Base-by-base conservation (phyloP, 2,888 invertebrate genomes). In the Sarcophaga rosellei region DNA sequence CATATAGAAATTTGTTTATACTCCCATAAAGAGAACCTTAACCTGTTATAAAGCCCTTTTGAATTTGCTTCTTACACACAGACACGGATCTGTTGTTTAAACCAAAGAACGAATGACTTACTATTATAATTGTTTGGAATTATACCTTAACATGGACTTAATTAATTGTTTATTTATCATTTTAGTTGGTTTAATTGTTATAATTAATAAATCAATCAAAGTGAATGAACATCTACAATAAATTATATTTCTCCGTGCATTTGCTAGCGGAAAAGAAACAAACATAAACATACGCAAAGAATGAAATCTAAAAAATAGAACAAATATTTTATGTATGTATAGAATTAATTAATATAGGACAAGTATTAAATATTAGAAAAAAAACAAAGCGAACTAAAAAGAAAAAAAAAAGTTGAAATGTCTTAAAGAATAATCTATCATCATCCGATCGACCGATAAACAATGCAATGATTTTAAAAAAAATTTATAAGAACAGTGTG, bases 111-210 rank as follows among this genome's bases (percentile, higher is more conserved):
- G 35, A 8, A 35, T 35, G 35, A 35, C 35, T 15, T n/a, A 12
- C n/a, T 10, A 17, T 17, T 74, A 53, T 21, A 45, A 25, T 61
- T 57, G 63, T 80, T 81, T 74, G 57, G 74, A 85, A 75, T 84
- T 81, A 59, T 66, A 84, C 81, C 81, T 86, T 86, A 86, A 86
- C 78, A 84, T 86, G 74, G 84, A 81, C 81, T 84, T 86, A 81
- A 78, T 81, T 80, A 74, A 74, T 77, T 83, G 57, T 84, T 81
- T 78, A 78, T 84, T 84, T 80, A 20, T 69, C 44, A 21, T 57
- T 53, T 53, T 17, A 15, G 53, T 53, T 15, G 12, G 12, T 75
- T 21, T 21, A 72, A 76, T 72, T 53, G 69, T 74, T 75, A 69
- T 61, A 62, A 68, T 78, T 70, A 83, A 25, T 57, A 70, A 57